These are phyloP conservation scores for Julus scandinavius DNA, from an alignment of 2,888 invertebrate genomes.

Conservation along the genomic window DNA sequence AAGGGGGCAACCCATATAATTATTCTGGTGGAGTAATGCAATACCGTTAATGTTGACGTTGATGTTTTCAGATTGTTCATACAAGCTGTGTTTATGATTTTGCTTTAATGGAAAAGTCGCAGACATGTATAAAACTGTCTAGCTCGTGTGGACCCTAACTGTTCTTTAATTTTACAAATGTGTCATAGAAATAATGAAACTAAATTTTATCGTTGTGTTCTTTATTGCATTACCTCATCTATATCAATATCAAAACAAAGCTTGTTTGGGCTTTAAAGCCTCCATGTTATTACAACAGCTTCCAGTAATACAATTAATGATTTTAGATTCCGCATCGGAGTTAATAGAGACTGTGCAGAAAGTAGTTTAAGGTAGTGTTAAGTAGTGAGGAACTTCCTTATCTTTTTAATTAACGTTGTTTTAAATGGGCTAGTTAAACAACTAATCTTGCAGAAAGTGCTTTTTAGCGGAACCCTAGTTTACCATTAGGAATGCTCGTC, in stretches of 20 bases:
- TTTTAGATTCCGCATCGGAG: not conserved
- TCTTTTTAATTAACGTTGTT: not conserved
- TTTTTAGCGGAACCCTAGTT: not conserved
- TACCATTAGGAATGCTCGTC: not conserved
- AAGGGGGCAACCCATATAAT: not conserved
- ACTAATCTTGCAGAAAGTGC: not conserved
- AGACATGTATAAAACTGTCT: not conserved
- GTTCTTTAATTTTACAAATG: no score
- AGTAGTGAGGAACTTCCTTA: not conserved
- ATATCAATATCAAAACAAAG: not conserved
- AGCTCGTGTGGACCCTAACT: no score
- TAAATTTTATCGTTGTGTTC: not conserved
- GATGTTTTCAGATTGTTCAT: no score
- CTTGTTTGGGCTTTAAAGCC: not conserved
- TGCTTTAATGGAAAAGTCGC: not conserved
- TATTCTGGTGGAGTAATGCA: not conserved
- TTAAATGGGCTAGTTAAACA: slow-evolving; percentile 5
- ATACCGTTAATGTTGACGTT: no score
- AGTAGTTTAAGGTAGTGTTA: not conserved
- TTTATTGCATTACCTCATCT: not conserved
- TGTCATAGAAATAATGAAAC: not conserved
- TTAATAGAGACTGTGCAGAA: not conserved
- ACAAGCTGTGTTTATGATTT: no score
- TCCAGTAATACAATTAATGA: not conserved
- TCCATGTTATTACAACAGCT: not conserved